Evolutionary conservation across 37 sponge, comb jelly and placozoan genomes (phyloP), one percentile per base, ranked within the genome.

Genomic region (Oopsacas minuta): DNA sequence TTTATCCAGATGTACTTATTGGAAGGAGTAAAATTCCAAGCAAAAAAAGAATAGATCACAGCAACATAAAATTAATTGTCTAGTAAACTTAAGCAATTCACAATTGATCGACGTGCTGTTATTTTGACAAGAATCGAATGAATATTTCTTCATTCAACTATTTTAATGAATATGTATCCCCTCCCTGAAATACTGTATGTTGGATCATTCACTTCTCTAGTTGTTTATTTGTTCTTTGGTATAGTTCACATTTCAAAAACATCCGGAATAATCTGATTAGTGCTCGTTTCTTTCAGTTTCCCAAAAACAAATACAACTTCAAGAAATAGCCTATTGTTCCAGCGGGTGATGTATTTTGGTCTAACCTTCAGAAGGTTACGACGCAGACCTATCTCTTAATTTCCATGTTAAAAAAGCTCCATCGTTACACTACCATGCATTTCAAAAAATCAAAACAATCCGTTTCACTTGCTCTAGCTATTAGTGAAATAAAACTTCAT

Each of bases 71-170:
- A n/a, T n/a, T 20, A 61, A 61, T 61, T 61, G 75, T 61, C 20
- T 61, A 12, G 75, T 32, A 61, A 61, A 20, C 22, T 61, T 61
- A 61, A 61, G 17, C 30, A 7, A 61, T 61, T 25, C 7, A 61
- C 22, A 61, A 61, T 61, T 61, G 5, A 61, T 61, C 75, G 32
- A 32, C 22, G 75, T 61, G 75, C 75, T 61, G 75, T 61, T 61
- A 61, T 61, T 61, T 61, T n/a, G 75, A 61, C 22, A 61, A 61
- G 22, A 25, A 61, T 34, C 75, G 7, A 61, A 61, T 34, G 1
- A 46, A 61, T 61, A 61, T 61, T 20, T 61, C 75, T 61, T 61
- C 75, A 20, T 61, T 3, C 75, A 61, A 61, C 75, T 61, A 61
- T 61, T n/a, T n/a, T 61, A 34, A 61, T 61, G 75, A 61, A 61